Evolutionary conservation across 30 jellyfish, hydroid and myxozoan species (phyloP), one percentile per base, ranked within the genome.

Genomic region (Aurelia sp.): DNA sequence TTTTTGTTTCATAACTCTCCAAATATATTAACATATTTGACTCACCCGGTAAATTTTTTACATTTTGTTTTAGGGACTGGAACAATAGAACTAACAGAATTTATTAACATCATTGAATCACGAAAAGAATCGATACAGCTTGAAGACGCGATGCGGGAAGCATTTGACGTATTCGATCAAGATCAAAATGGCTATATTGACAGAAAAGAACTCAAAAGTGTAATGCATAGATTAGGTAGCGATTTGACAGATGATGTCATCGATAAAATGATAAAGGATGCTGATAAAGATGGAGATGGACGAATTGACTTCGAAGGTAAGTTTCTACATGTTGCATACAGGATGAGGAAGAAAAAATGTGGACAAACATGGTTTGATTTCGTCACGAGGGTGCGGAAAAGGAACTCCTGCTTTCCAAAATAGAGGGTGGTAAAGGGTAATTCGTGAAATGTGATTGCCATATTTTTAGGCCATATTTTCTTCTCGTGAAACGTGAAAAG

Each of bases 271-370:
- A 72, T 91, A 31, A 73, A 58, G 38, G 96, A 91, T 33, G 94
- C 95, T 31, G 98, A 91, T 71, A 51, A 24, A 30, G 96, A 91
- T 61, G 93, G 93, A 15, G 98, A 91, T 82, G 97, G 97, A 73
- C 60, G 76, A 33, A 83, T 90, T 41, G 90, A 82, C 60, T 90
- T 58, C 51, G 87, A 78, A 35, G 97, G 97, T 90, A 59, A 27
- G 84, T 31, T 31, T 44, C 15, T 0, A 44, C 55, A 0, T 44
- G 15, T 41, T 41, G 12, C 7, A 1, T 6, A 41, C 7, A 5
- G 3, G 47, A 5, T 2, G 1, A 35, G 47, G 5, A 35, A 35
- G 47, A 5, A 35, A 35, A 35, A 35, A 35, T n/a, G n/a, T n/a
- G n/a, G n/a, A n/a, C n/a, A n/a, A n/a, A n/a, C n/a, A n/a, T n/a